Conservation (phyloP, 2,113 vertebrate genomes). For the Eulemur rufifrons region DNA sequence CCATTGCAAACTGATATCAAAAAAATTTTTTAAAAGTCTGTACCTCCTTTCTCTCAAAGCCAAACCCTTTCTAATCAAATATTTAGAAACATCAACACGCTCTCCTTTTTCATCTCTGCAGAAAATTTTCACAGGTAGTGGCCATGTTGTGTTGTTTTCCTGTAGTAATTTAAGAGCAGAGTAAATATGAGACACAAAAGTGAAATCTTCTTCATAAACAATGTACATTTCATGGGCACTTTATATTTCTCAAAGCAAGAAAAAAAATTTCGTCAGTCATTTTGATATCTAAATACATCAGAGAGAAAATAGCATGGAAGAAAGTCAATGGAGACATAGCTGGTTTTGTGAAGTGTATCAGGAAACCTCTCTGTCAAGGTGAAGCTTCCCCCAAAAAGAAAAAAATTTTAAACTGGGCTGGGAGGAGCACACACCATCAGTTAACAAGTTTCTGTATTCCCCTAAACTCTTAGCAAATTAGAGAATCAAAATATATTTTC, state of each 20-base stretch:
- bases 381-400: neutral
- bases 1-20: neutral
- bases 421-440: neutral
- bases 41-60: slow-evolving; percentile 90
- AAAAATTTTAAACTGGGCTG: neutral
- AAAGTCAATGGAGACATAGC: neutral
- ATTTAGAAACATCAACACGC: slow-evolving; percentile 88
- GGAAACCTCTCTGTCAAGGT: neutral
- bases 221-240: neutral
- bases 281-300: neutral
- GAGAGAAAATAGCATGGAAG: neutral
- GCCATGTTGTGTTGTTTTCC: slow-evolving; percentile 81
- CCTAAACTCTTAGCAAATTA: neutral
- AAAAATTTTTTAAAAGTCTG: neutral
- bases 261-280: slow-evolving; percentile 30
- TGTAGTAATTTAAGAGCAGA: slow-evolving; percentile 71
- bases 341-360: neutral
- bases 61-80: slow-evolving; percentile 91
- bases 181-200: slow-evolving; percentile 48
- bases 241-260: neutral
- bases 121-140: slow-evolving; percentile 88
- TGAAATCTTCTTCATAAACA: slow-evolving; percentile 1
- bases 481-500: neutral
- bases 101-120: slow-evolving; percentile 85
- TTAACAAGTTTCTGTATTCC: slow-evolving; percentile 4